Evolutionary conservation across 2,888 invertebrate genomes (phyloP), one percentile per base, ranked within the genome.

Genomic region (Tenthredo amoena): DNA sequence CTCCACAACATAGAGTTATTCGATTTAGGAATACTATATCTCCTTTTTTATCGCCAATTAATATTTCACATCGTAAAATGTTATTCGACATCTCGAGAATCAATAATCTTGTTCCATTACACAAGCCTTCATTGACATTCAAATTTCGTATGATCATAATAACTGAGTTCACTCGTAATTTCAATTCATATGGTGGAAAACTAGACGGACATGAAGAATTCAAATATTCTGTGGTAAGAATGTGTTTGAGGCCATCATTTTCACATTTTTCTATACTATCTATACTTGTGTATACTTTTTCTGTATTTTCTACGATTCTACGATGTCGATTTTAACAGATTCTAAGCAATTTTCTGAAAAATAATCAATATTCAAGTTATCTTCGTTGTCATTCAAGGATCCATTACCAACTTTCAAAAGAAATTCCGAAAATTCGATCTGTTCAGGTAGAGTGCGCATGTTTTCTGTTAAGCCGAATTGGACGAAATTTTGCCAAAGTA

Each of bases 181-280:
- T 50, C 71, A 40, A 62, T 85, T 87, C 86, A 79, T 88, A 74
- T 4, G 87, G 87, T 21, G 87, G 87, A 18, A 87, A 74, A 86
- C 79, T 84, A 47, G 85, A 31, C 9, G 87, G 37, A 37, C 37
- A 37, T 37, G 1, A 37, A 37, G 2, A 37, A 37, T 37, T 37
- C 37, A 37, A 37, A 37, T 37, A 37, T 37, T 37, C 37, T 37
- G 37, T 37, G 1, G 37, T 37, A 37, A 37, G 37, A 37, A 37
- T 37, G 5, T 37, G 37, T 37, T 37, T 2, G 37, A 37, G 2
- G 37, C 37, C 37, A 37, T 37, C 37, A 37, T 37, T 37, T 37
- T 37, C 37, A 37, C 37, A 37, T 37, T 37, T 37, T 37, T 37
- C 37, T 37, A 37, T 2, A 37, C 4, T 37, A 37, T 37, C 37